Evolutionary conservation across 2,888 invertebrate genomes (phyloP), one percentile per base, ranked within the genome.

Genomic region (Andrena praecox): DNA sequence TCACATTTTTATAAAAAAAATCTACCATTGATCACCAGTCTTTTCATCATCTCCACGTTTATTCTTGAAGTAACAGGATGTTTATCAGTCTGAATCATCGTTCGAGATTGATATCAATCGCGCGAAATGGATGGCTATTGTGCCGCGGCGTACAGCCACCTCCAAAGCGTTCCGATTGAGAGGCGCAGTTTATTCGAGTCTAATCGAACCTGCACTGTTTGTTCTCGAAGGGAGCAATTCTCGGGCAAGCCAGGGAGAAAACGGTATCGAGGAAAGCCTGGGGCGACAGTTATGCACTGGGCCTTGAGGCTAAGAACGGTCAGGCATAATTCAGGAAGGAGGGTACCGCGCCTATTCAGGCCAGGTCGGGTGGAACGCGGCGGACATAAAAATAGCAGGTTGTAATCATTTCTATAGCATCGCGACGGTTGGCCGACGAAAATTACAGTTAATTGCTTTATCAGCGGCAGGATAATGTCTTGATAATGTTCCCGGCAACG

Each of bases 321-420:
- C 69, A 6, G 31, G 33, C 20, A 80, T 70, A 69, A 70, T 70
- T 81, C 64, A 69, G 27, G 29, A 24, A 56, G 35, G 10, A n/a
- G 27, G 20, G 27, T 66, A 24, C 52, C 48, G 20, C 35, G 33
- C 50, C 42, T 42, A 77, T 72, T 52, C 66, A 72, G 52, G 67
- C 20, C 10, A 33, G 35, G 48, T 71, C 60, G 52, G 27, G 33
- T 10, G 24, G 10, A 4, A 64, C 24, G 56, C 56, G 27, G 12
- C 48, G 48, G 50, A 64, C 10, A 42, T 24, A 56, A 71, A 74
- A 68, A 77, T 74, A 74, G 71, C 33, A 70, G 20, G 29, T 42
- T 33, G n/a, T 52, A 64, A 82, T 82, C 78, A 74, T 48, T 78
- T 56, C 83, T 83, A 82, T 78, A 84, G 62, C 29, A 42, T 52